Base-by-base conservation (phyloP, 1,140 invertebrate species). In the Chionoecetes opilio region DNA sequence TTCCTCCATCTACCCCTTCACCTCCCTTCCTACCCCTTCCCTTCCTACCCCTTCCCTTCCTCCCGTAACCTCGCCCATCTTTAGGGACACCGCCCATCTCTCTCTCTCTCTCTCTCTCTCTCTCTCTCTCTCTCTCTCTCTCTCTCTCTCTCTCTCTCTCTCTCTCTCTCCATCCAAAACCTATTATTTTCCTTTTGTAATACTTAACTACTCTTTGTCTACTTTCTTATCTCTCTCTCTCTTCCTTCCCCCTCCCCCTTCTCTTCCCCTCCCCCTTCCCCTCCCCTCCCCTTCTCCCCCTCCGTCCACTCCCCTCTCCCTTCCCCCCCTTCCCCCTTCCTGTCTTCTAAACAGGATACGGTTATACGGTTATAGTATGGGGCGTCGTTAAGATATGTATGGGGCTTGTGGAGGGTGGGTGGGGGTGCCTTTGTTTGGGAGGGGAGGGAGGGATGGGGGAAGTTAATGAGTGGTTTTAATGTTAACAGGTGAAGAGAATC, bases 101-200 rank as follows among this genome's bases (percentile, higher is more conserved):
- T 38, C 9, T 29, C 88, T 41, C 38, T 87, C 85, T 87, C 85
- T 38, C 37, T 38, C 37, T 38, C 37, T 38, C 37, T 38, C 37
- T 38, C 37, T 38, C 37, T 38, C 85, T 87, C 85, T 87, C 85
- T 87, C 85, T 87, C 85, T 87, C 85, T 86, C 85, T 86, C 85
- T 86, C 85, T 86, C 35, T 37, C 35, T 37, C 35, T 37, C 35
- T 37, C 35, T 37, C 35, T 37, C 35, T 37, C 35, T 37, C 85
- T 86, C 85, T 86, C 85, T 86, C 85, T 86, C 85, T n/a, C 82
- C 34, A 3, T 87, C 85, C 26, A 31, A 29, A 85, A 38, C 85
- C 85, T 87, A 37, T 87, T 31, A 38, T 87, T 87, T 87, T 34
- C 85, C 37, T 87, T n/a, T 87, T 32, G 14, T 37, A 87, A 32